Evolutionary conservation across 2,113 vertebrate genomes (phyloP).

Genomic region (Rhombomys opimus): DNA sequence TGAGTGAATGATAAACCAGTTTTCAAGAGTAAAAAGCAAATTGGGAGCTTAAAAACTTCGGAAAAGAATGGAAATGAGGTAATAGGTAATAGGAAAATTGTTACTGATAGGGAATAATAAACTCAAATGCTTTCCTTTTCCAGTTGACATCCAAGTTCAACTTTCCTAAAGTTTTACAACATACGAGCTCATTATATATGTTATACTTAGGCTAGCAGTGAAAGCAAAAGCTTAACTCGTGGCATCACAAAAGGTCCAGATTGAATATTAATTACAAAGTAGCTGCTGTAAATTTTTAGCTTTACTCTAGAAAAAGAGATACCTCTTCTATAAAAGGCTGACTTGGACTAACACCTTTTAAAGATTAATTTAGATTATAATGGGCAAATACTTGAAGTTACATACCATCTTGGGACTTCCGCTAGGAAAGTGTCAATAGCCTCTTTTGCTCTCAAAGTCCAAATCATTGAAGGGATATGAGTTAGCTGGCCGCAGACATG

Average conservation of each 20-base stretch:
- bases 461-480: neutral
- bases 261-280: slow-evolving; percentile 13
- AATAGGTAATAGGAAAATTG: neutral
- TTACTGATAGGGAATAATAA: neutral
- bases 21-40: slow-evolving; percentile 9
- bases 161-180: slow-evolving; percentile 13
- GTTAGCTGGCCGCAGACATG: slow-evolving; percentile 7
- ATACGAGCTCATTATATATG: slow-evolving; percentile 4
- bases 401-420: neutral
- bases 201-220: too few relatives aligned
- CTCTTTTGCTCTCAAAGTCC: slow-evolving; percentile 11
- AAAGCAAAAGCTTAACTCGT: neutral
- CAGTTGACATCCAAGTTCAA: neutral
- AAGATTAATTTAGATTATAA: slow-evolving; percentile 24
- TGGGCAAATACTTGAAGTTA: neutral
- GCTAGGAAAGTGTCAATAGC: neutral
- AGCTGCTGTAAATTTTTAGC: neutral
- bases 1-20: neutral
- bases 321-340: neutral
- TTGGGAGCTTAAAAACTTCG: neutral
- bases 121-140: slow-evolving; percentile 25
- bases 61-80: neutral
- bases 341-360: slow-evolving; percentile 29
- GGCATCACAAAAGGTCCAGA: neutral
- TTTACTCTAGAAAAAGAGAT: slow-evolving; percentile 5